phyloP scores from a whole-genome alignment of 2,888 invertebrate species.

The Hartigia nigra region DNA sequence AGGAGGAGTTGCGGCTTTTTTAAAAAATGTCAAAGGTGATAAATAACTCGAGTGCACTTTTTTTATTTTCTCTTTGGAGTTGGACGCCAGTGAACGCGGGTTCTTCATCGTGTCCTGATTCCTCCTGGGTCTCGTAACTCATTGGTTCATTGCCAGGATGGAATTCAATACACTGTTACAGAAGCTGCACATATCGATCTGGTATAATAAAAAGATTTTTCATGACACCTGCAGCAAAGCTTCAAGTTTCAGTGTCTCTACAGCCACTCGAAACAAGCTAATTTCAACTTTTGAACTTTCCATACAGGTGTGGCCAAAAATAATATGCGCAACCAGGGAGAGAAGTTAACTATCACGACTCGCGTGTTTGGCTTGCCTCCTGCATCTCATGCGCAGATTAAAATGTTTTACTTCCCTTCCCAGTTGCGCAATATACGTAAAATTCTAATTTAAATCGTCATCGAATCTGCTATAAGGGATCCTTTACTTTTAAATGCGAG shows the following conservation, averaged over 20 bases:
- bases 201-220: background rate
- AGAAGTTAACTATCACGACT: too few species aligned
- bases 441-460: background rate
- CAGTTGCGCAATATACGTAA: too few species aligned
- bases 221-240: too few species aligned
- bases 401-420: too few species aligned
- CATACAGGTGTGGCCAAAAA: too few species aligned
- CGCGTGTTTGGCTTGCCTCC: too few species aligned
- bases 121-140: constrained; percentile 5
- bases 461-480: background rate
- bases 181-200: background rate
- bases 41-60: background rate
- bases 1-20: background rate
- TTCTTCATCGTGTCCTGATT: constrained; percentile 3
- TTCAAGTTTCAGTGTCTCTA: too few species aligned
- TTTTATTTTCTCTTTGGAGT: background rate
- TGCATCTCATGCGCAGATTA: too few species aligned
- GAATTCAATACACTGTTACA: background rate
- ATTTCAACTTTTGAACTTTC: too few species aligned
- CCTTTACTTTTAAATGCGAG: background rate
- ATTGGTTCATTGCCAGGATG: background rate
- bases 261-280: too few species aligned
- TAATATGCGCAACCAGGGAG: too few species aligned
- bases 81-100: background rate
- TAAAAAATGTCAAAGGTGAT: background rate